Percentiles rank a stretch among this genome's conserved stretches.
phyloP scores from a whole-genome alignment of 2,113 vertebrate genomes.

The Neogale vison region DNA sequence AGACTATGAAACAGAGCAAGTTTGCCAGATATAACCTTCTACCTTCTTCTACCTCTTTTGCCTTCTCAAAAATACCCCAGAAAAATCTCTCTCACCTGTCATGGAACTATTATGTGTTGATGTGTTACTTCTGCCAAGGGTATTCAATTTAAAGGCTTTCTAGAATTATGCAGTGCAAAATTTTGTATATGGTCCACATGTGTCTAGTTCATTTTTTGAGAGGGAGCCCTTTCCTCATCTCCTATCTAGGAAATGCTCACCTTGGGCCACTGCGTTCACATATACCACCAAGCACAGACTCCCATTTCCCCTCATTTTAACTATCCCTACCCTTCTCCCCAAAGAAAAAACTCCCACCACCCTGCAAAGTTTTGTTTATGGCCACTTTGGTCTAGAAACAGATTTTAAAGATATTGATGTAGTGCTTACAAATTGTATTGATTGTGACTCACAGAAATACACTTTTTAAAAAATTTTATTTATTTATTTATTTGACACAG shows the following conservation, averaged over 20 bases:
- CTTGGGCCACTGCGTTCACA: not conserved
- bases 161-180: not conserved
- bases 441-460: not conserved
- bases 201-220: not conserved
- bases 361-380: not conserved
- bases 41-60: not conserved
- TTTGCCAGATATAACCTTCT: not conserved
- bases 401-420: not conserved
- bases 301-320: not conserved
- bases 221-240: not conserved
- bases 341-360: not conserved
- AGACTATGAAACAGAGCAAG: not conserved
- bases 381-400: not conserved
- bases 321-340: not conserved
- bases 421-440: not conserved
- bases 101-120: not conserved
- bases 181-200: not conserved
- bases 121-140: not conserved
- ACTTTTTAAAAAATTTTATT: not conserved
- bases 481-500: not conserved
- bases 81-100: not conserved
- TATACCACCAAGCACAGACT: not conserved
- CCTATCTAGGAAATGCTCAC: not conserved
- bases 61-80: not conserved
- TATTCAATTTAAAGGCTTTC: not conserved